Percentiles rank a stretch among this genome's conserved stretches.
phyloP scores from a whole-genome alignment of 2,113 vertebrate species.

The Ceuthmochares aereus region DNA sequence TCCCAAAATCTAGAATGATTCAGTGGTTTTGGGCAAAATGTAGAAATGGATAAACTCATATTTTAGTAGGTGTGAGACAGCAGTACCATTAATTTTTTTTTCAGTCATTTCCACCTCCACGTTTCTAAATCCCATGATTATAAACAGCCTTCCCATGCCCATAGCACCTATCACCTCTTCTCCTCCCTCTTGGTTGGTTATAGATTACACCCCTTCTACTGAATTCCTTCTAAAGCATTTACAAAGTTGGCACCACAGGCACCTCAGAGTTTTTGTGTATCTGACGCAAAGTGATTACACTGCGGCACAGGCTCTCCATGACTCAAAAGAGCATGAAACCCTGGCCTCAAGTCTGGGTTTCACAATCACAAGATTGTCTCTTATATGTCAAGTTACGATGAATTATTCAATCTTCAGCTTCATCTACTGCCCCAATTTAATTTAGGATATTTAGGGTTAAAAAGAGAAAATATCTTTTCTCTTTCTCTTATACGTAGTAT shows the following conservation, averaged over 20 bases:
- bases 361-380: background rate
- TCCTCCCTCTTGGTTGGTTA: rapidly evolving
- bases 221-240: background rate
- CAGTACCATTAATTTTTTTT: background rate
- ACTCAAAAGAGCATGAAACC: background rate
- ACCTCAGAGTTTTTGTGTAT: background rate
- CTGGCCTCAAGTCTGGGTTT: background rate
- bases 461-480: background rate
- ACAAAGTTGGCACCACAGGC: background rate
- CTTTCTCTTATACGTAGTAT: background rate
- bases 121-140: background rate
- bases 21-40: background rate
- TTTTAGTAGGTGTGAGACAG: background rate
- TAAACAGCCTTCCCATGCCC: rapidly evolving
- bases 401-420: background rate
- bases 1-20: background rate
- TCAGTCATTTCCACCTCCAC: background rate
- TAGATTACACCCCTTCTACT: background rate
- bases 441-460: background rate
- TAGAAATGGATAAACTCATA: background rate
- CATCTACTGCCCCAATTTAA: background rate
- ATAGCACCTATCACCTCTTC: background rate
- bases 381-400: background rate
- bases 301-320: background rate
- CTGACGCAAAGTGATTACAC: background rate